Evolutionary conservation across 2,797 vertebrate species (phyloP).

Genomic region (Distichodus sexfasciatus): DNA sequence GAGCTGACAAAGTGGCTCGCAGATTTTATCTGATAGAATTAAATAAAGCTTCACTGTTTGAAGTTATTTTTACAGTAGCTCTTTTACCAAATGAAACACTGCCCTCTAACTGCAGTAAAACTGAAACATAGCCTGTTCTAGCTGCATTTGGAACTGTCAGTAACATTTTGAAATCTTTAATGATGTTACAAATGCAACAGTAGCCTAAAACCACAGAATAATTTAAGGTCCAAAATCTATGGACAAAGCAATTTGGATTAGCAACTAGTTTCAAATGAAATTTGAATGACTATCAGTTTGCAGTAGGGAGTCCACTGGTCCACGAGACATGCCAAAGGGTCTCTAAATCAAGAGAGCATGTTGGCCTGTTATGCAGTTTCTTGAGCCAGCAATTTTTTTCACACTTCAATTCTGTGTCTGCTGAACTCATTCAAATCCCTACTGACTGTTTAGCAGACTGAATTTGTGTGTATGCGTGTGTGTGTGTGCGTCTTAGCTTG

Average conservation of each 20-base stretch:
- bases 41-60: neutral
- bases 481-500: neutral
- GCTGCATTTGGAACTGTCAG: neutral
- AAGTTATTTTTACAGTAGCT: neutral
- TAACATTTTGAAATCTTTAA: conserved; percentile 5
- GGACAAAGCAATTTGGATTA: neutral
- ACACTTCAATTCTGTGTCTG: conserved; percentile 35
- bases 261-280: neutral
- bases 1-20: neutral
- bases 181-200: neutral
- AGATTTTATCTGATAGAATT: neutral
- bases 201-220: neutral
- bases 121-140: neutral
- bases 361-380: conserved; percentile 26
- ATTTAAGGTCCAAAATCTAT: neutral
- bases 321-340: conserved; percentile 18
- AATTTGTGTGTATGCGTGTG: neutral
- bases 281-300: neutral
- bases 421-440: conserved; percentile 42
- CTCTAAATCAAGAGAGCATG: conserved; percentile 27
- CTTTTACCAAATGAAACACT: neutral
- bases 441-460: conserved; percentile 8
- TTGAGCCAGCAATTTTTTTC: conserved; percentile 35
- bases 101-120: neutral
- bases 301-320: conserved; percentile 10